Evolutionary conservation across 2,797 vertebrate species (phyloP).

Genomic region (Fistularia commersonii): DNA sequence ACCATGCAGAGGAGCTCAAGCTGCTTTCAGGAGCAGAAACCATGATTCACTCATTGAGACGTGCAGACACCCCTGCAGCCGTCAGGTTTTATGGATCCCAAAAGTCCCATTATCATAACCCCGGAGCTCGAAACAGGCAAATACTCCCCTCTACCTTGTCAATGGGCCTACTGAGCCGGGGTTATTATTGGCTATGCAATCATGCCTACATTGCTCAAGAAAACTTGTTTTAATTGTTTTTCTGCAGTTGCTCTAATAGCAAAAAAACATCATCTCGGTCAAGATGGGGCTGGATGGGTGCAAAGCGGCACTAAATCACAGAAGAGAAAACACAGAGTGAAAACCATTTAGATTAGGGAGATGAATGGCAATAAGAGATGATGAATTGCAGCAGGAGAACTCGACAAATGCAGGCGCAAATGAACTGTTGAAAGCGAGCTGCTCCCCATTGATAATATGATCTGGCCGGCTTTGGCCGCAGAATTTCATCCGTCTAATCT

Average conservation of each 20-base stretch:
- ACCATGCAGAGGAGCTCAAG: slow-evolving; percentile 27
- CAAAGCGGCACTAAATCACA: too few relatives aligned
- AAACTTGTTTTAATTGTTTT: too few relatives aligned
- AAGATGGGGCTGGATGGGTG: too few relatives aligned
- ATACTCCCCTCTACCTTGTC: slow-evolving; percentile 37
- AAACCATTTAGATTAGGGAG: slow-evolving; percentile 4
- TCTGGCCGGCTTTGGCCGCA: slow-evolving; percentile 9
- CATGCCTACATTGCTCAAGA: slow-evolving; percentile 16
- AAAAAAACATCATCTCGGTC: too few relatives aligned
- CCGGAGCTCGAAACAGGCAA: slow-evolving; percentile 32
- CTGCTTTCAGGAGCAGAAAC: slow-evolving; percentile 57
- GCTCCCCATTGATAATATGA: slow-evolving; percentile 9
- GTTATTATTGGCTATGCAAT: slow-evolving; percentile 17
- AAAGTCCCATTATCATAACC: slow-evolving; percentile 54
- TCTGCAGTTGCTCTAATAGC: too few relatives aligned
- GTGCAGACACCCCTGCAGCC: slow-evolving; percentile 46
- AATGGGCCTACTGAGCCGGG: slow-evolving; percentile 26
- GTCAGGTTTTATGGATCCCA: slow-evolving; percentile 64
- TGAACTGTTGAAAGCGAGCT: slow-evolving; percentile 15
- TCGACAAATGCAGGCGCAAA: slow-evolving; percentile 21
- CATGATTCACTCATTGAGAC: slow-evolving; percentile 64
- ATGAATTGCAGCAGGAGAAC: slow-evolving; percentile 6
- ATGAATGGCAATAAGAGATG: slow-evolving; percentile 26
- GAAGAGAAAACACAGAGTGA: slow-evolving; percentile 17
- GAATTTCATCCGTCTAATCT: slow-evolving; percentile 23